These are phyloP conservation scores for Temnothorax unifasciatus DNA, from an alignment of 2,888 invertebrate species.

Conservation along the genomic window DNA sequence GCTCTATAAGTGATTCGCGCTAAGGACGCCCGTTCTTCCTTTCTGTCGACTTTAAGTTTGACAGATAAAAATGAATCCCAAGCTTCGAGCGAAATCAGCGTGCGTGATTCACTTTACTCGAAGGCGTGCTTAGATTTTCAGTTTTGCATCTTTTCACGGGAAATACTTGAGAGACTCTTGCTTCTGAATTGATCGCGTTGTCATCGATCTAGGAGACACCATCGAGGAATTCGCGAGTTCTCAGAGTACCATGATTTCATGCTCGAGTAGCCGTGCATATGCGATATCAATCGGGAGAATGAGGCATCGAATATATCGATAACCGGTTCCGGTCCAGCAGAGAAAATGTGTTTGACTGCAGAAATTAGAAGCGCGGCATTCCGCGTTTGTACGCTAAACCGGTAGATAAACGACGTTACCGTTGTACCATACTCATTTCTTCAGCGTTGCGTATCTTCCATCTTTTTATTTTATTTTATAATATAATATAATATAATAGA, in stretches of 20 bases:
- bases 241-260: conserved; percentile 42
- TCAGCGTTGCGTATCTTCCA: background rate
- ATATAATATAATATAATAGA: background rate
- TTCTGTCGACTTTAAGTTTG: background rate
- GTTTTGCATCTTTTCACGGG: background rate
- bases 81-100: background rate
- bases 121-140: background rate
- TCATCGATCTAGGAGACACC: conserved; percentile 17
- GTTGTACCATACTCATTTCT: conserved; percentile 9
- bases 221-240: conserved; percentile 40
- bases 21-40: background rate
- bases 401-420: conserved; percentile 34
- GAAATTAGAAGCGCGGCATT: conserved; percentile 39
- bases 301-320: conserved; percentile 54
- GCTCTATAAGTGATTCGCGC: conserved; percentile 19
- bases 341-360: conserved; percentile 48
- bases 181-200: conserved; percentile 27
- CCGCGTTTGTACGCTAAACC: conserved; percentile 22
- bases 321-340: conserved; percentile 36
- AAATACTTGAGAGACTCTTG: background rate
- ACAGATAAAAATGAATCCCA: background rate
- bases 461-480: background rate
- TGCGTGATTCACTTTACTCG: background rate
- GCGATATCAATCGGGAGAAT: conserved; percentile 53
- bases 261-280: conserved; percentile 39